Base-by-base conservation (phyloP, 2,113 vertebrate species). In the Malurus alboscapulatus region DNA sequence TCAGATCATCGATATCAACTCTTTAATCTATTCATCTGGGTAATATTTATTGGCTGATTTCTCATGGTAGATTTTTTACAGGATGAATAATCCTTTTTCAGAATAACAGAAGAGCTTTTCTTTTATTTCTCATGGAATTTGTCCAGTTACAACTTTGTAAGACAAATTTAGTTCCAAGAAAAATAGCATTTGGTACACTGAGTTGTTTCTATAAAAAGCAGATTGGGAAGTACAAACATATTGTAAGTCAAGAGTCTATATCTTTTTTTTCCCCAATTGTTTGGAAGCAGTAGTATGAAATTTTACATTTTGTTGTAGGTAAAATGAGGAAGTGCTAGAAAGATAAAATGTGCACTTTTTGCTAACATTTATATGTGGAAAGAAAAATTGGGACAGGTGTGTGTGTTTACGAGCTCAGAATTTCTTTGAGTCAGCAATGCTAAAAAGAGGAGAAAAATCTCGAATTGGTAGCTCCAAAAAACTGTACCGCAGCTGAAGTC, bases 221-320 rank as follows among this genome's bases (percentile, higher is more conserved):
- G 29, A 30, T n/a, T 66, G 47, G 38, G 40, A 77, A 78, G 17
- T 55, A 6, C 4, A 84, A 51, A 50, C 24, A 32, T 26, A 45
- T 2, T 73, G 7, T 57, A 82, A 78, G 66, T 20, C 32, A 62
- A 48, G 25, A 84, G 58, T n/a, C 67, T 44, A 7, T 4, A 24
- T 7, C 0, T 40, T n/a, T 54, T 34, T 78, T 71, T 17, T 0
- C 16, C 24, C 24, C n/a, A 76, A 0, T 19, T 63, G 1, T 67
- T 82, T 93, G 19, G 17, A n/a, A 83, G 4, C 27, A 74, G 4
- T 3, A 84, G 7, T 13, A 20, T 50, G 32, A 69, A 59, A 18
- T 71, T 74, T 34, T n/a, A n/a, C 4, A 24, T 58, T 79, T 54
- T 80, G 9, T 44, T 82, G 47, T 16, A 30, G 19, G 22, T 32